Evolutionary conservation across 2,113 vertebrate genomes (phyloP).

Genomic region (Mormyrus iriodes): DNA sequence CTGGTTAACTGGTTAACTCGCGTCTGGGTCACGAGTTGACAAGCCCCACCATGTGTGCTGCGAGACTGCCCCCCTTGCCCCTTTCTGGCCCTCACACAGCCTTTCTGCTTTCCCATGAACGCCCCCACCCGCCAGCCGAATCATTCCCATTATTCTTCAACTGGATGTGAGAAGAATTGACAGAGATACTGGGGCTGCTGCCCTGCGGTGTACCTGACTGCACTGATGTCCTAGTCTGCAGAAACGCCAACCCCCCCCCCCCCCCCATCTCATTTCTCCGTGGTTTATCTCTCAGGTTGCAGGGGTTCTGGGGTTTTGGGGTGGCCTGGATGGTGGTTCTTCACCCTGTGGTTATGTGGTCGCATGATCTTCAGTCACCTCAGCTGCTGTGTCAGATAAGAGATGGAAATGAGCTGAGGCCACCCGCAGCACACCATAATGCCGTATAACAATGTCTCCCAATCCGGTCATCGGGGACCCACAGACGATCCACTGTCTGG

Average conservation of each 20-base stretch:
- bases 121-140: not conserved
- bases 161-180: not conserved
- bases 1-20: not conserved
- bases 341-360: not conserved
- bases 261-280: not conserved
- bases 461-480: not conserved
- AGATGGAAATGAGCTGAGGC: not conserved
- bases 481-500: not conserved
- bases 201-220: not conserved
- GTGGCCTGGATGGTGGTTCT: not conserved
- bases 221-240: not conserved
- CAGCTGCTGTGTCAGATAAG: not conserved
- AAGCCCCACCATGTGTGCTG: not conserved
- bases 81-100: not conserved
- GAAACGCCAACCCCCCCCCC: not conserved
- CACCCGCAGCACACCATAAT: not conserved
- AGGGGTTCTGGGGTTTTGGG: not conserved
- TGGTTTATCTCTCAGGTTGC: not conserved
- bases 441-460: not conserved
- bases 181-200: not conserved
- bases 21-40: not conserved
- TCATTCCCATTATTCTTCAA: not conserved
- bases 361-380: not conserved
- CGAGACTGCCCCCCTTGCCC: not conserved
- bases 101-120: not conserved